Evolutionary conservation across 1,140 invertebrate genomes (phyloP).

Genomic region (Orussus abietinus): DNA sequence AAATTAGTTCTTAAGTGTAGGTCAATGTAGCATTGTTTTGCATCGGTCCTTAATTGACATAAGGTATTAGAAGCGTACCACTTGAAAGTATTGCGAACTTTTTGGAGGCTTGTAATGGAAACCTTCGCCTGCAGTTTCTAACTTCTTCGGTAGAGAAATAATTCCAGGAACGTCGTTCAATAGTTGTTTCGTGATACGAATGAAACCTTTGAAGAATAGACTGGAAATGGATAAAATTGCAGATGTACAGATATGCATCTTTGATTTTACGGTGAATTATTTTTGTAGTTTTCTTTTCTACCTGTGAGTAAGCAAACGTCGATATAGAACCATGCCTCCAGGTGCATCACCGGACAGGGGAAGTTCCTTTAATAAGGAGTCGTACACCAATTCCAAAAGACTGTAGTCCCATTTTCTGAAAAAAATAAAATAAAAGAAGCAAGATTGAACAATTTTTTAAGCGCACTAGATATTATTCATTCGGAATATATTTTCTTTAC

Average conservation of each 20-base stretch:
- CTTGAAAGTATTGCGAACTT: conserved; percentile 79
- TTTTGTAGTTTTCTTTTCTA: too few relatives aligned
- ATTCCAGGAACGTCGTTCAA: conserved; percentile 47
- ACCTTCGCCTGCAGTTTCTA: conserved; percentile 55
- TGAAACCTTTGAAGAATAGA: conserved; percentile 88
- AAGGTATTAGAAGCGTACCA: conserved; percentile 45
- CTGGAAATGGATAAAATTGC: conserved; percentile 53
- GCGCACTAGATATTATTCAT: too few relatives aligned
- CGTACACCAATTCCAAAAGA: conserved; percentile 63
- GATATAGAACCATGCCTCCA: conserved; percentile 86
- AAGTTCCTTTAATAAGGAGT: conserved; percentile 70
- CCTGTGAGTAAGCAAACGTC: conserved; percentile 72
- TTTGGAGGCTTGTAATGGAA: conserved; percentile 63
- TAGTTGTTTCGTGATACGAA: conserved; percentile 64
- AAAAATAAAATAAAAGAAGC: conserved; percentile 19
- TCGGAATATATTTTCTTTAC: too few relatives aligned
- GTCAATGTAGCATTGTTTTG: too few relatives aligned
- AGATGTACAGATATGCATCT: too few relatives aligned
- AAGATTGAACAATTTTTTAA: conserved; percentile 6
- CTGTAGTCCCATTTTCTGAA: conserved; percentile 68
- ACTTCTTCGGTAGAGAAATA: conserved; percentile 40
- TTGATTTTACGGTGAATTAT: too few relatives aligned
- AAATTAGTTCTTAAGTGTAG: too few relatives aligned
- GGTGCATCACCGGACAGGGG: conserved; percentile 74
- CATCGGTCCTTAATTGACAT: too few relatives aligned